Evolutionary conservation across 2,113 vertebrate species (phyloP).

Genomic region (Silurus meridionalis): DNA sequence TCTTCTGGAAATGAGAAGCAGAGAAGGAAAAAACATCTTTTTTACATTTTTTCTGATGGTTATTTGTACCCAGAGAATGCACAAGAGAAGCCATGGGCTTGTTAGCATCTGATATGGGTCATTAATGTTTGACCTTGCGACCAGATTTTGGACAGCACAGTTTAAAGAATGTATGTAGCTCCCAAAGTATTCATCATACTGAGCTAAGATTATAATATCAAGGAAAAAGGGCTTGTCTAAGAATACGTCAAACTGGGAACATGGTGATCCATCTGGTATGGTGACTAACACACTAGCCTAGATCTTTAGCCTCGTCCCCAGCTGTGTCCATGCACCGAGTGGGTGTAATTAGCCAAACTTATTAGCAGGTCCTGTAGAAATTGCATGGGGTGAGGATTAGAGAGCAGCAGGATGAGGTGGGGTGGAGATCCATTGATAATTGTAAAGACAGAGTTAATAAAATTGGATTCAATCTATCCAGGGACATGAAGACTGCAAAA

Average conservation of each 20-base stretch:
- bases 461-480: slow-evolving; percentile 16
- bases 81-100: background rate
- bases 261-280: background rate
- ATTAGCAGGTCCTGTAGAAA: background rate
- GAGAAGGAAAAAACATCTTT: background rate
- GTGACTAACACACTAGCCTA: background rate
- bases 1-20: background rate
- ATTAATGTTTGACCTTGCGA: background rate
- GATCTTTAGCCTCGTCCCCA: slow-evolving; percentile 10
- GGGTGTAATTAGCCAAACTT: slow-evolving; percentile 34
- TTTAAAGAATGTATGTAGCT: background rate
- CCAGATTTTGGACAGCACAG: background rate
- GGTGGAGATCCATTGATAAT: slow-evolving; percentile 24
- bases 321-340: slow-evolving; percentile 14
- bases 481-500: background rate
- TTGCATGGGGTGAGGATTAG: slow-evolving; percentile 17
- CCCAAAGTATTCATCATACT: background rate
- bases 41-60: background rate
- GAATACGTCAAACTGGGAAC: background rate
- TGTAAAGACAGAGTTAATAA: slow-evolving; percentile 19
- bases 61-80: background rate
- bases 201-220: too few relatives aligned
- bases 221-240: background rate
- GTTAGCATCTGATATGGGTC: background rate
- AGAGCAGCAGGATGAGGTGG: slow-evolving; percentile 23